Percentiles rank a stretch among this genome's conserved stretches.
phyloP scores from a whole-genome alignment of 1,140 invertebrate genomes.

The Schlechtendalia chinensis region DNA sequence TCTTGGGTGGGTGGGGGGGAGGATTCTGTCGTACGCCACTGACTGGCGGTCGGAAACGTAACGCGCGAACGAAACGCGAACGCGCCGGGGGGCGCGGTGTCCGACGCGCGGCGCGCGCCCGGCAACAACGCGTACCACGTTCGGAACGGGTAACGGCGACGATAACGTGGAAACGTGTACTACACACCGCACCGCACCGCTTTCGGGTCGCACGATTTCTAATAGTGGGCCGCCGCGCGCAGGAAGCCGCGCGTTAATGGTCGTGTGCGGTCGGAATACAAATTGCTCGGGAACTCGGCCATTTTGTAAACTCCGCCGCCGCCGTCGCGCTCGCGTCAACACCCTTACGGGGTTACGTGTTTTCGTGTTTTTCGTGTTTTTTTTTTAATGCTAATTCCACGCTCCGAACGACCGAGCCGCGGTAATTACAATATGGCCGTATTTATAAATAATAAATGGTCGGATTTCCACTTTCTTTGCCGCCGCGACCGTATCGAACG shows the following conservation, averaged over 20 bases:
- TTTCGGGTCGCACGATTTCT: conserved; percentile 31
- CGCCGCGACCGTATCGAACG: not conserved
- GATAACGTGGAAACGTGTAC: no score
- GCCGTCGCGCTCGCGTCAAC: conserved; percentile 17
- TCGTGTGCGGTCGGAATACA: conserved; percentile 29
- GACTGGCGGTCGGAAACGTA: no score
- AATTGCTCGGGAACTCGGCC: conserved; percentile 37
- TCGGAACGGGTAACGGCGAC: no score
- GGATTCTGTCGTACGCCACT: no score
- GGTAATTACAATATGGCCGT: not conserved
- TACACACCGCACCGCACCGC: no score
- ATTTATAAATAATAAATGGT: not conserved
- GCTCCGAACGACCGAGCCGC: not conserved
- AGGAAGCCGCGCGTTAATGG: conserved; percentile 17
- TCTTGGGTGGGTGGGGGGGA: no score
- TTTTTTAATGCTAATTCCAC: conserved; percentile 27
- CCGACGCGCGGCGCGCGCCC: no score
- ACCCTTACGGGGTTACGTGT: conserved; percentile 20
- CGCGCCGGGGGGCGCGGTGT: no score
- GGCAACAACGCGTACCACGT: no score
- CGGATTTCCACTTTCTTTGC: no score
- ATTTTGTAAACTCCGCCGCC: conserved; percentile 27
- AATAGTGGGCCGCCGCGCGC: not conserved
- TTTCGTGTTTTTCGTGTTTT: no score
- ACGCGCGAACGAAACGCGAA: no score